A percentile compares a stretch with the other conserved stretches of the same genome.
Evolutionary conservation across 1,140 invertebrate genomes (phyloP).

Genomic region (Carposina sasakii): DNA sequence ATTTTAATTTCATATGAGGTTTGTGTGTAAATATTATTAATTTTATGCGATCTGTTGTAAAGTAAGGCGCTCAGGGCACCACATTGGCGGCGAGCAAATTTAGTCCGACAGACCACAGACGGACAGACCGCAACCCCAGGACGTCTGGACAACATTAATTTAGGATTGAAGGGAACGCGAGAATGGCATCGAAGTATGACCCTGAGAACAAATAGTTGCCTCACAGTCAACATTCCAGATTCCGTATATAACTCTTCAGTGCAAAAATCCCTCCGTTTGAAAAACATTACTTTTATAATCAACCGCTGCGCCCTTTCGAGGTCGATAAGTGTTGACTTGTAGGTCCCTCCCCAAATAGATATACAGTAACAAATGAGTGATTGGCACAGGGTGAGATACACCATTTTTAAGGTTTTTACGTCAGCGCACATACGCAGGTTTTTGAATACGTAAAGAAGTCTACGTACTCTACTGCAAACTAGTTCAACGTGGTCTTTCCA

Average conservation of each 20-base stretch:
- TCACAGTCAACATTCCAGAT: not conserved
- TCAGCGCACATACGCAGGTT: not conserved
- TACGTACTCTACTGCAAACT: not conserved
- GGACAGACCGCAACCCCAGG: too few relatives aligned
- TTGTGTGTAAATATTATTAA: too few relatives aligned
- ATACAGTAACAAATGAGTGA: slow-evolving; percentile 2
- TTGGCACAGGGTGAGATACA: not conserved
- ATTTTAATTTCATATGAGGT: too few relatives aligned
- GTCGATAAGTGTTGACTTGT: not conserved
- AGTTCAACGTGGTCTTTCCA: not conserved
- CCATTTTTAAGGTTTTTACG: not conserved
- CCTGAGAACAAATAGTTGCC: not conserved
- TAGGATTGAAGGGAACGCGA: too few relatives aligned
- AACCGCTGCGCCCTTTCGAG: slow-evolving; percentile 2
- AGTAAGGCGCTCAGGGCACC: too few relatives aligned
- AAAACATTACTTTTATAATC: not conserved
- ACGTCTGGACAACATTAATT: too few relatives aligned
- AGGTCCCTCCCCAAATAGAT: not conserved
- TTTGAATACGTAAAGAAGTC: not conserved
- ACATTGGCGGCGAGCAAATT: too few relatives aligned
- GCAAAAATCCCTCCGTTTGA: not conserved
- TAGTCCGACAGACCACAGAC: too few relatives aligned
- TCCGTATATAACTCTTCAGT: not conserved
- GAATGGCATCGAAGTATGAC: too few relatives aligned
- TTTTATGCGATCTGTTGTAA: too few relatives aligned